Base-by-base conservation (phyloP, 1,140 invertebrate species). In the Anoplophora glabripennis region DNA sequence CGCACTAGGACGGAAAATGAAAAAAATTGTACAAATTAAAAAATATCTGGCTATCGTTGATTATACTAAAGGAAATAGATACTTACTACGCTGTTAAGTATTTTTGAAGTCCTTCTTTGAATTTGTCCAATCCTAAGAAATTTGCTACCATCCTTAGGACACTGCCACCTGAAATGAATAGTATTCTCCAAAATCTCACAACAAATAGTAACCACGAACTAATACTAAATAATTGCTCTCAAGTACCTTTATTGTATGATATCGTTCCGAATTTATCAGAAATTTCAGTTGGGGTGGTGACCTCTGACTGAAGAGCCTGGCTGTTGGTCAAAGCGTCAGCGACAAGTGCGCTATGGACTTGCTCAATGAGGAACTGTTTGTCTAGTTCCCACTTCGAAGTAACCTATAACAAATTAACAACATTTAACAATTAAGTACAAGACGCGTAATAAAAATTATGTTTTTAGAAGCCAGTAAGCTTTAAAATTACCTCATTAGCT, bases 121-220 rank as follows among this genome's bases (percentile, higher is more conserved):
- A 89, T 1, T 80, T 79, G 0, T 77, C 70, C 21, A 78, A 74
- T 2, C 87, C 86, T 11, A 93, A 76, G 38, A 87, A 81, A 68
- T 87, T 81, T 61, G 84, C 79, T 66, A 90, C 84, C 90, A 92
- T 92, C 57, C 88, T 79, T n/a, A 92, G 83, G 8, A 93, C 70
- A n/a, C 82, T 76, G 1, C 81, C 86, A 17, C 82, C 51, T 53
- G n/a, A n/a, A n/a, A n/a, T n/a, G n/a, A n/a, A n/a, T n/a, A n/a
- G n/a, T n/a, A n/a, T n/a, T n/a, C n/a, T n/a, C n/a, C n/a, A n/a
- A n/a, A n/a, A n/a, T n/a, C n/a, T n/a, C n/a, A n/a, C n/a, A n/a
- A n/a, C n/a, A n/a, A n/a, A n/a, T n/a, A n/a, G n/a, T 14, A 11
- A 17, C 33, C 1, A 12, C 3, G 21, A 15, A 28, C 14, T 10